These are phyloP conservation scores for Helicoverpa assulta DNA, from an alignment of 2,888 invertebrate genomes.

Conservation along the genomic window DNA sequence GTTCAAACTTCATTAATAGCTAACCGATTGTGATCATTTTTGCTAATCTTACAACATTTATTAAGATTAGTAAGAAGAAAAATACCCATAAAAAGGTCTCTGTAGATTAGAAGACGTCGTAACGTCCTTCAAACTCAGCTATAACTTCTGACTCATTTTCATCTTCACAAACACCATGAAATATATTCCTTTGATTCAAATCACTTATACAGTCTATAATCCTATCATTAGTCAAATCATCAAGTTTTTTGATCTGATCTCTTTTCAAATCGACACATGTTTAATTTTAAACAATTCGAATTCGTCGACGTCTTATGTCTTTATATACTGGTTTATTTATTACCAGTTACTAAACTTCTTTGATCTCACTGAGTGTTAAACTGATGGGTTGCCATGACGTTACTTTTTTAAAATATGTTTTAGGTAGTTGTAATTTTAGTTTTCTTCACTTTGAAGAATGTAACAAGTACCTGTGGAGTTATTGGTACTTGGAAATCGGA, in stretches of 20 bases:
- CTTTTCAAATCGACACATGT: conserved; percentile 45
- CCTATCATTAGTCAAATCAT: conserved; percentile 39
- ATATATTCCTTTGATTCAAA: neutral
- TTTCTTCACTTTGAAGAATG: conserved; percentile 41
- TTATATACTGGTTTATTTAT: conserved; percentile 61
- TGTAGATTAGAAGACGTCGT: neutral
- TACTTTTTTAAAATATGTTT: conserved; percentile 17
- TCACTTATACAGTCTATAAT: conserved; percentile 9
- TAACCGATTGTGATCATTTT: too few species aligned
- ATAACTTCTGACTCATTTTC: neutral
- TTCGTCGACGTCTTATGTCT: conserved; percentile 58
- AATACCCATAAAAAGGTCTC: neutral
- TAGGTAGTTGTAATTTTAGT: conserved; percentile 2
- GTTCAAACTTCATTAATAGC: too few species aligned
- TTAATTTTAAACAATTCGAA: conserved; percentile 58
- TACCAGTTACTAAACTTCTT: conserved; percentile 53
- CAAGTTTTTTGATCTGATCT: conserved; percentile 55
- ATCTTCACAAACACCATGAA: neutral
- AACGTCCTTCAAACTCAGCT: neutral
- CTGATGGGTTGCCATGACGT: conserved; percentile 38
- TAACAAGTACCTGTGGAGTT: neutral
- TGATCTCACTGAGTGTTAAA: conserved; percentile 57
- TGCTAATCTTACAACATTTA: too few species aligned
- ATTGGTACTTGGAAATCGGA: conserved; percentile 2
- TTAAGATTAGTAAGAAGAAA: too few species aligned